These are phyloP conservation scores for Himalopsyche kuldschensis DNA, from an alignment of 2,888 invertebrate species.

Conservation along the genomic window DNA sequence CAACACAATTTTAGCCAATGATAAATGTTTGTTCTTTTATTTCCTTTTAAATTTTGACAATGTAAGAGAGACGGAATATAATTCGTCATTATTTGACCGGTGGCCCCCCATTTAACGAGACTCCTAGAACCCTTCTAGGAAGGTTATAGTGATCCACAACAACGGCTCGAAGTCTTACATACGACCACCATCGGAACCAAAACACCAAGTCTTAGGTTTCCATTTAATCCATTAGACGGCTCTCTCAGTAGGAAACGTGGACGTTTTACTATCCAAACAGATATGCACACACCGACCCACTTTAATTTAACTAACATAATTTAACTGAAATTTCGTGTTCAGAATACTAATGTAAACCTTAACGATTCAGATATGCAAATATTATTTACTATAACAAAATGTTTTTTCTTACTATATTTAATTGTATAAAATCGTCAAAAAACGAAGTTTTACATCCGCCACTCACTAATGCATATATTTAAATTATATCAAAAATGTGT, in stretches of 20 bases:
- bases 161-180: slow-evolving; percentile 65
- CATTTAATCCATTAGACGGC: slow-evolving; percentile 29
- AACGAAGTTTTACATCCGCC: no score
- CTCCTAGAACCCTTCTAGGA: slow-evolving; percentile 17
- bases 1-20: not conserved
- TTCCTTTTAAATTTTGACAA: not conserved
- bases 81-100: not conserved
- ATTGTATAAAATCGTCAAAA: no score
- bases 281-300: not conserved
- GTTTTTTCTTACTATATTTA: no score
- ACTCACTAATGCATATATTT: no score
- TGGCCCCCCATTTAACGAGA: slow-evolving; percentile 43
- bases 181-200: slow-evolving; percentile 37
- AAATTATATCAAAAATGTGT: no score
- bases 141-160: slow-evolving; percentile 61
- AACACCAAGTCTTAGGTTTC: slow-evolving; percentile 12
- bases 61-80: slow-evolving; percentile 24
- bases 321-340: no score
- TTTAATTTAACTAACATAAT: no score
- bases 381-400: no score
- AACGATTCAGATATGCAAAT: no score
- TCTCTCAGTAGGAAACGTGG: slow-evolving; percentile 34
- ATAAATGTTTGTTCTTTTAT: no score
- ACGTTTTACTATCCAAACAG: not conserved
- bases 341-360: no score